Evolutionary conservation across 1,140 invertebrate genomes (phyloP), one percentile per base, ranked within the genome.

Genomic region (Cheumatopsyche charites): DNA sequence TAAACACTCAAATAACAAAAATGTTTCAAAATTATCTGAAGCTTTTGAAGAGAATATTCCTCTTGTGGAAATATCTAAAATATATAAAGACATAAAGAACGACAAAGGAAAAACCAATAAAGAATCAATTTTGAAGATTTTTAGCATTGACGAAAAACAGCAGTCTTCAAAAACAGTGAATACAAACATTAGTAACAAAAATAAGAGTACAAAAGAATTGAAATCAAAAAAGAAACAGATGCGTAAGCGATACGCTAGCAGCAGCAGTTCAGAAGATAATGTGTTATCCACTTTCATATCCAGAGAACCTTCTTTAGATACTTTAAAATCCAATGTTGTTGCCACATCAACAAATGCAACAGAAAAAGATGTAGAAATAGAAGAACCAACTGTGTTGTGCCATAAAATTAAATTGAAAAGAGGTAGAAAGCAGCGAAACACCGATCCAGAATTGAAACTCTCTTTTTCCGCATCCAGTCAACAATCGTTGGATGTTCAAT

Each of bases 231-330:
- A 62, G 26, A 52, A 15, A 9, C 15, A 52, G 19, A 17, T 12
- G 26, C 58, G 26, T n/a, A 62, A 62, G 23, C 9, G 58, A 62
- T 36, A 26, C 26, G 25, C 26, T 26, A 62, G 58, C 26, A 21
- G 26, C 4, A 62, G 58, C n/a, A 62, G 58, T 26, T 62, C 58
- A 11, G 58, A 62, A 62, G 58, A 62, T 62, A 62, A 62, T 25
- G 19, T 62, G 26, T 36, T 62, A 26, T 62, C 19, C 23, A n/a
- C 58, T 29, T 62, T 62, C 6, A 15, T 52, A 2, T 52, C 47
- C 15, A 52, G 19, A 52, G 47, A 52, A 17, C 15, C 9, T 1
- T 5, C 5, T 36, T 1, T 62, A 26, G 23, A 15, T 62, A 21
- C 15, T 2, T 19, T 58, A 6, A 5, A 58, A 3, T 25, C 52